Percentiles rank a stretch among this genome's conserved stretches.
Conservation (phyloP, 2,113 vertebrate species). For the Solea solea region DNA sequence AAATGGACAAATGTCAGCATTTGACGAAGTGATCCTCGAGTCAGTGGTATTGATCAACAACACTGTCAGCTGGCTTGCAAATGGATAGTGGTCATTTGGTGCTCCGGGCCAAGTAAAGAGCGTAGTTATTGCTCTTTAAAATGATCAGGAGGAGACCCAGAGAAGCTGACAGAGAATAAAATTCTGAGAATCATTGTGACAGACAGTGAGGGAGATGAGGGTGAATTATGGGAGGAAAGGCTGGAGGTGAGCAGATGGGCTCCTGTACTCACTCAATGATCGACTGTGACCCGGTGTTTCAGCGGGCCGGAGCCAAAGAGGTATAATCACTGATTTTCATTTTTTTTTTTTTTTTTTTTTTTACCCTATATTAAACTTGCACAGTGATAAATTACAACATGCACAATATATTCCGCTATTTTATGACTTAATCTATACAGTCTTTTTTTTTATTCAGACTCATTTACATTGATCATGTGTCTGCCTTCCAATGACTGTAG, state of each 20-base stretch:
- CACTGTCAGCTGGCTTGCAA: slow-evolving; percentile 30
- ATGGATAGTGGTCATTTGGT: slow-evolving; percentile 56
- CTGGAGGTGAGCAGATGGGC: slow-evolving; percentile 4
- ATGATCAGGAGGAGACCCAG: slow-evolving; percentile 16
- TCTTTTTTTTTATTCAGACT: slow-evolving; percentile 19
- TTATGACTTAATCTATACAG: slow-evolving; percentile 46
- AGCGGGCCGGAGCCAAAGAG: slow-evolving; percentile 19
- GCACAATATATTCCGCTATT: slow-evolving; percentile 27
- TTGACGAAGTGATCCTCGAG: slow-evolving; percentile 38
- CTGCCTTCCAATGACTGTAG: slow-evolving; percentile 28
- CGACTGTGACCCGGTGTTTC: slow-evolving; percentile 28
- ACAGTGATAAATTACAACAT: slow-evolving; percentile 24
- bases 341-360: background rate
- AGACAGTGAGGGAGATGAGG: slow-evolving; percentile 37
- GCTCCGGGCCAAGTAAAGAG: slow-evolving; percentile 25
- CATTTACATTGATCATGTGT: slow-evolving; percentile 41
- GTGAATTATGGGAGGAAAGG: slow-evolving; percentile 37
- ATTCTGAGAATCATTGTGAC: slow-evolving; percentile 32
- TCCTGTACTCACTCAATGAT: slow-evolving; percentile 6
- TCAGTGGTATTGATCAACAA: slow-evolving; percentile 65
- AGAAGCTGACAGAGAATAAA: slow-evolving; percentile 1
- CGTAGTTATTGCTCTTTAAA: slow-evolving; percentile 56
- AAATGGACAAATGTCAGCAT: slow-evolving; percentile 56
- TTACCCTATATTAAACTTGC: slow-evolving; percentile 23
- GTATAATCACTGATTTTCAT: slow-evolving; percentile 14